Conservation (phyloP, 2,113 vertebrate species). For the Cranoglanis bouderius region DNA sequence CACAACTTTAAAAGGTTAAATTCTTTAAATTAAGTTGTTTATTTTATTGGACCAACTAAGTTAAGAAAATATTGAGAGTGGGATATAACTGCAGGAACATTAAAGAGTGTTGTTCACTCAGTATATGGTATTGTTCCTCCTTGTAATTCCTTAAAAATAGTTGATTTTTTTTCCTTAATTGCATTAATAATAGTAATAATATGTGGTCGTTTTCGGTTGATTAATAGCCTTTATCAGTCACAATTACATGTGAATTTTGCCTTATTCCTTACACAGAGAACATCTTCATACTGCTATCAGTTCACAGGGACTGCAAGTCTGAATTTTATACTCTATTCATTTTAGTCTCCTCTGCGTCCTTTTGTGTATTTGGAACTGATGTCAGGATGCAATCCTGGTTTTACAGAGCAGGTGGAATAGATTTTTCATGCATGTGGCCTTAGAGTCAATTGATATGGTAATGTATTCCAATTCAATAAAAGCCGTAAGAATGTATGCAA, state of each 20-base stretch:
- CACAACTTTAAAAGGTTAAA: neutral
- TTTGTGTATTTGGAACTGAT: constrained; percentile 22
- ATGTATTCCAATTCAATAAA: constrained; percentile 63
- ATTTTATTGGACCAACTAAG: neutral
- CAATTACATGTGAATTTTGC: neutral
- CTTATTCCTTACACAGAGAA: neutral
- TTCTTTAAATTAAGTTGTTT: neutral
- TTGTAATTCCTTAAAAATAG: neutral
- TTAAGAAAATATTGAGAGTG: neutral
- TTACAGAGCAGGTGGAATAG: constrained; percentile 39
- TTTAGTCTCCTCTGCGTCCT: constrained; percentile 1
- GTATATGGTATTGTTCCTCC: neutral
- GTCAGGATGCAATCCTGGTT: constrained; percentile 27
- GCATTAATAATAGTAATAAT: neutral
- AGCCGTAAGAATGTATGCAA: constrained; percentile 36
- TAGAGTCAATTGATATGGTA: constrained; percentile 57
- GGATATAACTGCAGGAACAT: neutral
- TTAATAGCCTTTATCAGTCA: constrained; percentile 7
- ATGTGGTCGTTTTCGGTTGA: neutral
- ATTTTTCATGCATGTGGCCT: constrained; percentile 46
- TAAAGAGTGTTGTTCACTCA: neutral
- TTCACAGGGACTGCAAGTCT: neutral
- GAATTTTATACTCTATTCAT: neutral
- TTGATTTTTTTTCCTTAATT: neutral
- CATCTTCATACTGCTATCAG: neutral